Conservation (phyloP, 2,797 vertebrate genomes). For the Sebastes flavidus region DNA sequence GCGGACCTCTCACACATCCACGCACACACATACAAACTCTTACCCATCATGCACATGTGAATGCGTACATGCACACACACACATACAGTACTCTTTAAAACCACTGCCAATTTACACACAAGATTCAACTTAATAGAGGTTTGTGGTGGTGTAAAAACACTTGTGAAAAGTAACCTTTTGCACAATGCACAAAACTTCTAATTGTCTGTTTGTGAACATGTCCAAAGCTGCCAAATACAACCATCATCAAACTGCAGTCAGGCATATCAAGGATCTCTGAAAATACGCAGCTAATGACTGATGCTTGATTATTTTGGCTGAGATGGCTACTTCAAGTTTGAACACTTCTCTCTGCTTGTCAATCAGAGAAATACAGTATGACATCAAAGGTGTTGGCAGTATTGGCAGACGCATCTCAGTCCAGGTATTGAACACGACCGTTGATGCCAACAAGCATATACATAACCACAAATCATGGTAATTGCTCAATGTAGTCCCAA, state of each 20-base stretch:
- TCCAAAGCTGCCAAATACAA: constrained; percentile 4
- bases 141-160: background rate
- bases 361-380: constrained; percentile 11
- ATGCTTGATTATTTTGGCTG: constrained; percentile 35
- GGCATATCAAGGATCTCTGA: background rate
- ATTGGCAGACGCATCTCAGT: background rate
- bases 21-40: constrained; percentile 18
- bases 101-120: background rate
- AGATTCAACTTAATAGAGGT: background rate
- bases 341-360: constrained; percentile 13
- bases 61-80: constrained; percentile 12
- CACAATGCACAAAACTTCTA: background rate
- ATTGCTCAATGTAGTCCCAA: background rate
- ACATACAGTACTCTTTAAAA: background rate
- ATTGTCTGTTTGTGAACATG: background rate
- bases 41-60: constrained; percentile 29
- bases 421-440: background rate
- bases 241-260: background rate
- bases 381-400: constrained; percentile 18
- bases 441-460: background rate
- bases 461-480: background rate
- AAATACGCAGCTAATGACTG: constrained; percentile 13
- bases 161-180: background rate
- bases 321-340: constrained; percentile 24
- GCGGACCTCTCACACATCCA: constrained; percentile 6